Evolutionary conservation across 2,113 vertebrate species (phyloP), one percentile per base, ranked within the genome.

Genomic region (Clarias magur): DNA sequence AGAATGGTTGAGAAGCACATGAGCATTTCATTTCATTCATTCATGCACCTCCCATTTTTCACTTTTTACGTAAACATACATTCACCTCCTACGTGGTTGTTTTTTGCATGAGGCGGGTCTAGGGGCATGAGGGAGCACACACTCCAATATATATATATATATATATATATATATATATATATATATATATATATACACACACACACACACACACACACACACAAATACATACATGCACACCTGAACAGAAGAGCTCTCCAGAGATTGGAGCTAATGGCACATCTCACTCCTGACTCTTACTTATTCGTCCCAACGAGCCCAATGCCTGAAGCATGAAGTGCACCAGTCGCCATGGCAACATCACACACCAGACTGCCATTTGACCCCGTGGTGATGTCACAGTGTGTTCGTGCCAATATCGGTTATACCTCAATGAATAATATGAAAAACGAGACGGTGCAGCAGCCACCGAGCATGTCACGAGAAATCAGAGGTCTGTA

Each of bases 251-350:
- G 88, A 87, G 84, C 89, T 93, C 94, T 76, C 93, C 92, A 5
- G 89, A 89, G 93, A 93, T 75, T 84, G 48, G 25, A 86, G 90
- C 92, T 94, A 95, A 96, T 93, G 95, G 94, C 91, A 93, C 92
- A 91, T 93, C 92, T 93, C 90, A 92, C 90, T 93, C 92, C 91
- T 94, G 93, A 95, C 91, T 93, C 93, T 94, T 94, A 95, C 93
- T 93, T 94, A 91, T 93, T 95, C 93, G 93, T 94, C 91, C 93
- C 92, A 76, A 59, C 82, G 87, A 90, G 82, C 91, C 90, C 88
- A 88, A 89, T 85, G 90, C 91, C 80, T 90, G 88, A 68, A 88
- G 87, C 87, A 82, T 84, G 73, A 80, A 80, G 85, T 80, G 23
- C 87, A 86, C 87, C 38, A 25, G 84, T 91, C 85, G 25, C 87